Base-by-base conservation (phyloP, 2,113 vertebrate genomes). In the Regulus satrapa region DNA sequence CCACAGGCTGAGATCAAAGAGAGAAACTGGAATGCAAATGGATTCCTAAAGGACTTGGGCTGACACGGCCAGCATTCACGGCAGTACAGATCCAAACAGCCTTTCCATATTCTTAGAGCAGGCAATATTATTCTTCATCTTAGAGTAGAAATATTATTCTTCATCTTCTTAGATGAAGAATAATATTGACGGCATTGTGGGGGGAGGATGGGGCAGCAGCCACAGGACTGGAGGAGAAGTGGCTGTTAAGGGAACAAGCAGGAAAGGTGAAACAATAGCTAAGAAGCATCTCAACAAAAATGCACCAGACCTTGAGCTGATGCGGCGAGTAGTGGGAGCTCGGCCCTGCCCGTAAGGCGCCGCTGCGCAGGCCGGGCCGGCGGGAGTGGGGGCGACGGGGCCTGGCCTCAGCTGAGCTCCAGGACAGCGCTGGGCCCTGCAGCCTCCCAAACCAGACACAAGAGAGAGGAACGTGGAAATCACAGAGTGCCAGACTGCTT, bases 241-340 rank as follows among this genome's bases (percentile, higher is more conserved):
- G 1, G 78, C 38, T 92, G 85, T 56, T 31, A 58, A 24, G 82
- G 82, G 41, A 93, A 85, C 78, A 58, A 38, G 94, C 85, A 94
- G 92, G 79, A 88, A 94, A 90, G 94, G 88, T 85, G 40, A 58
- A 95, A 94, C 92, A 93, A 96, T 85, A 79, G 75, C 71, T 2
- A 67, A 95, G 89, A 75, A 94, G 71, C 85, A 88, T 76, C 82
- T 58, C 77, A 29, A 71, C 56, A 89, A 55, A 81, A 6, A 43
- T 0, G 29, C 32, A 13, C 7, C 56, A 14, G 48, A 26, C 41
- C 26, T 4, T 2, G 52, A 23, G 45, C 40, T 68, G 48, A 25
- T 0, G 29, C 56, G 10, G 14, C 0, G 2, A 67, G 77, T 45
- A 76, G 59, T 9, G 6, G 48, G 69, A 36, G 54, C 2, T 20